A percentile compares a stretch with the other conserved stretches of the same genome.
Evolutionary conservation across 2,113 vertebrate species (phyloP).

Genomic region (Xenopus laevis): DNA sequence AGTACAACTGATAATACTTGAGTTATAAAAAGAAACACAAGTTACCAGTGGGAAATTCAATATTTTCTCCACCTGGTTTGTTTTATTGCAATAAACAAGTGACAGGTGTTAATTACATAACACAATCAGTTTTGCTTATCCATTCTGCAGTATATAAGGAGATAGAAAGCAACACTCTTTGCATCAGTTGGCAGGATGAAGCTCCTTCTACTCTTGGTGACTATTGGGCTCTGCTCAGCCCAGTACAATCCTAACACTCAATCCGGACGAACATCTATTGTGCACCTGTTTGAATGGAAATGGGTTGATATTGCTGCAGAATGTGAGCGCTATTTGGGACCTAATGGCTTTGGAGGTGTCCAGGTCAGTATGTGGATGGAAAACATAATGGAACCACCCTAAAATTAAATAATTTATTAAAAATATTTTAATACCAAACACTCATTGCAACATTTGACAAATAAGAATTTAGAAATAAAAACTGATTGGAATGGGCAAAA

Average conservation of each 20-base stretch:
- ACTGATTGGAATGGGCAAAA: too few relatives aligned
- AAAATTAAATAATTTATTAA: too few relatives aligned
- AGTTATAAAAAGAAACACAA: slow-evolving; percentile 2
- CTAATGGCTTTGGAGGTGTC: slow-evolving; percentile 84
- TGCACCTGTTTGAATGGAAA: slow-evolving; percentile 91
- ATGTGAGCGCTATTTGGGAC: slow-evolving; percentile 82
- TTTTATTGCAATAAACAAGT: slow-evolving; percentile 14
- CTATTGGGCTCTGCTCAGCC: slow-evolving; percentile 63
- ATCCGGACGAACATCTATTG: slow-evolving; percentile 69
- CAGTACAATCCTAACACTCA: slow-evolving; percentile 70
- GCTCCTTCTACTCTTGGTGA: slow-evolving; percentile 63
- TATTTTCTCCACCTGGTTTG: slow-evolving; percentile 19
- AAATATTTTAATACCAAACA: too few relatives aligned
- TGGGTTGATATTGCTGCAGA: slow-evolving; percentile 86
- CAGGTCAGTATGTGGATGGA: slow-evolving; percentile 68
- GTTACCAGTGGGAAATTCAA: slow-evolving; percentile 8
- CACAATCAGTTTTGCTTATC: too few relatives aligned
- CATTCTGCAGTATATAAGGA: slow-evolving; percentile 6
- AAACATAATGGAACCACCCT: neutral
- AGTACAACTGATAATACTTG: neutral
- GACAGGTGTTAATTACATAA: slow-evolving; percentile 8
- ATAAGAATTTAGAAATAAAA: too few relatives aligned
- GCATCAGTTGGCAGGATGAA: slow-evolving; percentile 66
- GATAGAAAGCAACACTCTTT: slow-evolving; percentile 10
- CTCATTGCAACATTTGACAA: too few relatives aligned